Base-by-base conservation (phyloP, 2,797 vertebrate genomes). In the Vultur gryphus region DNA sequence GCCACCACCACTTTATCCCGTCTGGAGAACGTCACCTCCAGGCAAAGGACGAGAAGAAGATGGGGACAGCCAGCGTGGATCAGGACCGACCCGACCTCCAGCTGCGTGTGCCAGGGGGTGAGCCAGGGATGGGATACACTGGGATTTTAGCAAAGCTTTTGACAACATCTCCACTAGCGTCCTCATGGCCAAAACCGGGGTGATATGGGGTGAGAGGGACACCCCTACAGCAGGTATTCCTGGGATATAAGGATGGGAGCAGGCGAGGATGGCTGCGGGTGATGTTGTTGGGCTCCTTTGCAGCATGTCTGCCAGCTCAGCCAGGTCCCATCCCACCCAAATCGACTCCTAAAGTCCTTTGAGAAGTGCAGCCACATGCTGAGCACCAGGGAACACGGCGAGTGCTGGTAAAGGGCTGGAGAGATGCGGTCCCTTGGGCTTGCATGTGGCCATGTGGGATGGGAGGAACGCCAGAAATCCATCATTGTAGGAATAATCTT, bases 381-480 rank as follows among this genome's bases (percentile, higher is more conserved):
- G 17, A 80, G 33, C 33, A 16, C 11, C 9, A 6, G n/a, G 11
- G 29, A 67, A 35, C 15, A 19, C 0, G 17, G 28, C 14, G 39
- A 62, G 35, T 12, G 26, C 11, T 5, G 15, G 33, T 19, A 39
- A 41, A 46, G 17, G 14, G 26, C n/a, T 64, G 51, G 41, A 41
- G 52, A 16, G 52, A 35, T 19, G 23, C 0, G 4, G 19, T 14
- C 16, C 48, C 41, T n/a, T 35, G 43, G 62, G 31, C 21, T 54
- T 12, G 35, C 1, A 2, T 3, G 3, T 14, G 41, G 48, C 17
- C 13, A 2, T 2, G 9, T 26, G 11, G 62, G 70, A 24, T 2
- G 14, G 55, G 33, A 65, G 23, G 16, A 65, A 51, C 6, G 3
- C 11, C 52, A 51, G 58, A 71, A 80, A 51, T 28, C 16, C 16